Evolutionary conservation across 2,797 vertebrate genomes (phyloP).

Genomic region (Clarias pachynema): DNA sequence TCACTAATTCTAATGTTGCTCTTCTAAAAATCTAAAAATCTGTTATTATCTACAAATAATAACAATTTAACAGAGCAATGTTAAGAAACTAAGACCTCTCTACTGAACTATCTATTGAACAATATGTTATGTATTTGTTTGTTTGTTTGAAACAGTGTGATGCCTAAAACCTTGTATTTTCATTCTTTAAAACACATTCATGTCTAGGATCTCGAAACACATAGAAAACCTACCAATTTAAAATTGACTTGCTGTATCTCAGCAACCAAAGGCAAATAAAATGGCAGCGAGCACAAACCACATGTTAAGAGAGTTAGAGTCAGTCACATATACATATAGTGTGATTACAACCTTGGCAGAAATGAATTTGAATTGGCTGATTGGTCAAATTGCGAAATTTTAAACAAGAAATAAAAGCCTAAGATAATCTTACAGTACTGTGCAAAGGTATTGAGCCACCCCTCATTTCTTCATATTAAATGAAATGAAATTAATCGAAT

Average conservation of each 20-base stretch:
- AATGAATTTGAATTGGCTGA: neutral
- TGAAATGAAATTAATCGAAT: no score
- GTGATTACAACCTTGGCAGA: neutral
- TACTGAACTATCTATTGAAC: neutral
- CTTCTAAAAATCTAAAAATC: neutral
- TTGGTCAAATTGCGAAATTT: neutral
- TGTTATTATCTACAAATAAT: neutral
- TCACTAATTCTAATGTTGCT: neutral
- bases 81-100: neutral
- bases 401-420: neutral
- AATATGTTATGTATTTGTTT: no score
- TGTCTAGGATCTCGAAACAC: neutral
- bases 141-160: no score
- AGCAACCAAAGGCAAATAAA: neutral
- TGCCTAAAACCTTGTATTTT: no score
- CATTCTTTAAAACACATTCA: no score
- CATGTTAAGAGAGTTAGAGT: neutral
- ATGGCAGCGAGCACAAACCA: neutral
- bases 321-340: neutral
- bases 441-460: no score
- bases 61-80: no score
- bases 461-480: no score
- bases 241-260: neutral
- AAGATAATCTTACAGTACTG: neutral
- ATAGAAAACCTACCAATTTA: neutral